A percentile compares a stretch with the other conserved stretches of the same genome.
These are phyloP conservation scores for Spinus olivaceus DNA, from an alignment of 2,797 vertebrate species.

Conservation along the genomic window DNA sequence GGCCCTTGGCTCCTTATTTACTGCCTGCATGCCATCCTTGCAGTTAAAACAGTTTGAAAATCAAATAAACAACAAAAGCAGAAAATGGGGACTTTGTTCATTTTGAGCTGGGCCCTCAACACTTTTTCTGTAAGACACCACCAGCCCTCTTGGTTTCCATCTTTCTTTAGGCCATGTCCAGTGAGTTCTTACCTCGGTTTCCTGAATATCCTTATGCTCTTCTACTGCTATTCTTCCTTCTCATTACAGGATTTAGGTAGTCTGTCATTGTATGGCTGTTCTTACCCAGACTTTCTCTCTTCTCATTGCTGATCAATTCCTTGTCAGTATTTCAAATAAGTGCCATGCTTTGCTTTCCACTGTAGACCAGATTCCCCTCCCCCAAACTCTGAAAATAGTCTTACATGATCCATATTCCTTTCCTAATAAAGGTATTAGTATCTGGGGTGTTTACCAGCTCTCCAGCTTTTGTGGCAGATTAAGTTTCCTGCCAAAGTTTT, in stretches of 20 bases:
- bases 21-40: neutral
- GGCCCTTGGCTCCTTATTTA: neutral
- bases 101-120: neutral
- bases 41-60: neutral
- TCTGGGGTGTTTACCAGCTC: neutral
- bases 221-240: neutral
- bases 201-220: neutral
- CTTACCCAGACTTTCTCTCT: neutral
- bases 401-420: neutral
- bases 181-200: neutral
- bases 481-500: neutral
- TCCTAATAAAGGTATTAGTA: neutral
- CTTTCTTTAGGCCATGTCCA: neutral
- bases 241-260: neutral
- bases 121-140: neutral
- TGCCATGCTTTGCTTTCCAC: neutral
- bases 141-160: neutral
- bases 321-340: neutral
- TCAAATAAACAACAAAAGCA: neutral
- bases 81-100: neutral
- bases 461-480: neutral
- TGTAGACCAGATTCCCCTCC: too few species aligned
- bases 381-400: neutral
- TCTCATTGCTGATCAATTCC: neutral
- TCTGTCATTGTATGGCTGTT: neutral